Base-by-base conservation (phyloP, 2,888 invertebrate species). In the Drosophila anomelani region DNA sequence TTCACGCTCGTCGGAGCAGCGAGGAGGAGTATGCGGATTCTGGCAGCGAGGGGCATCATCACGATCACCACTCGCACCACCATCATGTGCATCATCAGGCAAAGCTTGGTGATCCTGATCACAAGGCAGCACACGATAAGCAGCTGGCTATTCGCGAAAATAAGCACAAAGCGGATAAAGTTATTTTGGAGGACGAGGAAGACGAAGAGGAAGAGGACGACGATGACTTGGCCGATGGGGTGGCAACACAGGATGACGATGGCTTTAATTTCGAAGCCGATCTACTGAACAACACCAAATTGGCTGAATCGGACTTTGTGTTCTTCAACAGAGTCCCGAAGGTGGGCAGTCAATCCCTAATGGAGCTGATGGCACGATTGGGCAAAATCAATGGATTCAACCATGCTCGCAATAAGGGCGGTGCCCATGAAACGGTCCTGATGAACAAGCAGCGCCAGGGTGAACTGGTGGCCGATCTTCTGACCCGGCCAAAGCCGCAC, bases 321-420 rank as follows among this genome's bases (percentile, higher is more conserved):
- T 96, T 98, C 93, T 98, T 98, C 93, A 98, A 98, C 92, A 94
- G 97, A 20, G 97, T 97, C 41, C 97, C 97, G 10, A 97, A 98
- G 93, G 97, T 97, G 47, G 97, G 97, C 68, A 97, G 97, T 60
- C 97, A 97, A 92, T 96, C 97, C 5, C 95, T 97, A 85, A 97
- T 97, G 97, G 96, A 97, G 90, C 93, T 97, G 26, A 93, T 97
- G 68, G 92, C 95, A 64, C 93, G 96, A 66, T 93, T 97, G 59
- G 95, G 90, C 17, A 82, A 74, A 58, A 77, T 92, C 34, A 92
- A 92, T 79, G 89, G 88, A 29, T 92, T 87, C 6, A 20, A 43
- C 0, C 83, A 90, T 58, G 78, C 96, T 84, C 95, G 97, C 56
- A 97, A 97, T 91, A 93, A 94, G 32, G 96, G 96, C 7, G 97